Conservation (phyloP, 2,113 vertebrate genomes). For the Nanger granti region DNA sequence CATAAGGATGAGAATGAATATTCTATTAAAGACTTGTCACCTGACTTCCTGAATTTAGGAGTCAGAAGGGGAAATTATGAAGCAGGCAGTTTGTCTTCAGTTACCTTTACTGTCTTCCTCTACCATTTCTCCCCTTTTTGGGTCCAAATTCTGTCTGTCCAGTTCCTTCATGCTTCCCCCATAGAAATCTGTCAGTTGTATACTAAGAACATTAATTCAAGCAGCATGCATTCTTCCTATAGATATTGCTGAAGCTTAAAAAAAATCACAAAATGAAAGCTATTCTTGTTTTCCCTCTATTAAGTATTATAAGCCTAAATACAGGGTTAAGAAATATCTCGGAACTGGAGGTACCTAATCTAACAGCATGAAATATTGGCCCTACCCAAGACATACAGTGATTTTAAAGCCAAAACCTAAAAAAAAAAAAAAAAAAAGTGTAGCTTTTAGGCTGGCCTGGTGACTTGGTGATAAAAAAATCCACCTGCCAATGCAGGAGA, state of each 20-base stretch:
- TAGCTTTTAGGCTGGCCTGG: neutral
- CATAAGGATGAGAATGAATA: constrained; percentile 22
- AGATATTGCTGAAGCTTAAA: neutral
- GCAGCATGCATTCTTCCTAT: neutral
- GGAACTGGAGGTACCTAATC: neutral
- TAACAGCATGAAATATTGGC: neutral
- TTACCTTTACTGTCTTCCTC: neutral
- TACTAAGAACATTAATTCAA: neutral
- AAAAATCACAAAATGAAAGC: neutral
- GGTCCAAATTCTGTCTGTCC: neutral
- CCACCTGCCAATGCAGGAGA: neutral
- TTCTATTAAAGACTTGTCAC: neutral
- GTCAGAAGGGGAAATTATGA: neutral
- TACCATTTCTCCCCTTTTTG: neutral
- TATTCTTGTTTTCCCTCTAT: neutral
- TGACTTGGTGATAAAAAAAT: neutral
- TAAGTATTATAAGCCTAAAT: neutral
- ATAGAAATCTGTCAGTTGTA: neutral
- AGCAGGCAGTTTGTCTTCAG: neutral
- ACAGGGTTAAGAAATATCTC: neutral
- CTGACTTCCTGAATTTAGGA: constrained; percentile 26
- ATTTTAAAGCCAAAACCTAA: neutral
- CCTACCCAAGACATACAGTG: neutral
- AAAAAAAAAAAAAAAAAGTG: neutral
- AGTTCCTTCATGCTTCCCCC: neutral